Conservation (phyloP, 1,140 invertebrate species). For the Dendroctonus ponderosae region DNA sequence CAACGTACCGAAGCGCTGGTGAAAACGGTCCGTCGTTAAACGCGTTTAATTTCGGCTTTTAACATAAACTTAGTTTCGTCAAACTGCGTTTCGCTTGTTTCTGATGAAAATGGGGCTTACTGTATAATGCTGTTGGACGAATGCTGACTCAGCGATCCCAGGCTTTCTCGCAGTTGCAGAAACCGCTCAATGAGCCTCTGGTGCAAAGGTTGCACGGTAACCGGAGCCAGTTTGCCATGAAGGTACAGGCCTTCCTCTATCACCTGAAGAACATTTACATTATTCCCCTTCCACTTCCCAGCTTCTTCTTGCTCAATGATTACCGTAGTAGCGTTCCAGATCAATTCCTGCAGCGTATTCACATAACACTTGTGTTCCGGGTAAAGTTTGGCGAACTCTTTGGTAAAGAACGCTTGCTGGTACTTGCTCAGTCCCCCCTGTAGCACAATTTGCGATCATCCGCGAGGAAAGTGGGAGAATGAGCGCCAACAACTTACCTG, state of each 20-base stretch:
- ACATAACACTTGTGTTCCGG: conserved; percentile 74
- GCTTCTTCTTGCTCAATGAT: no score
- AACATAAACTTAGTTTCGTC: no score
- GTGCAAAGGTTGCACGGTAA: conserved; percentile 82
- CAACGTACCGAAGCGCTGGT: no score
- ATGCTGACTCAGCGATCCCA: conserved; percentile 66
- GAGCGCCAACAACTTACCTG: conserved; percentile 52
- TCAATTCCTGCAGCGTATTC: conserved; percentile 69
- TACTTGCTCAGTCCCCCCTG: conserved; percentile 92
- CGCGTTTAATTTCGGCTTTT: no score
- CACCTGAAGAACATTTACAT: conserved; percentile 54
- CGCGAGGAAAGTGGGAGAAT: background rate
- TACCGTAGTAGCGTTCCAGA: conserved; percentile 70
- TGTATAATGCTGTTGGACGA: conserved; percentile 77
- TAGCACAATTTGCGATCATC: background rate
- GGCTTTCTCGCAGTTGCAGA: conserved; percentile 70
- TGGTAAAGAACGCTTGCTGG: conserved; percentile 86
- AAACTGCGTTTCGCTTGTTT: no score
- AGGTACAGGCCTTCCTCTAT: conserved; percentile 77
- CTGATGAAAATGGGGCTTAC: no score
- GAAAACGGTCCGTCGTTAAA: no score
- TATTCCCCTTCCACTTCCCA: no score
- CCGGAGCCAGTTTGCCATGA: conserved; percentile 79
- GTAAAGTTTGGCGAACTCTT: conserved; percentile 75
- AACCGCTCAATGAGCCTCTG: conserved; percentile 83